Evolutionary conservation across 92 coral and sea anemone genomes (phyloP).

Genomic region (Parazoanthus swiftii): DNA sequence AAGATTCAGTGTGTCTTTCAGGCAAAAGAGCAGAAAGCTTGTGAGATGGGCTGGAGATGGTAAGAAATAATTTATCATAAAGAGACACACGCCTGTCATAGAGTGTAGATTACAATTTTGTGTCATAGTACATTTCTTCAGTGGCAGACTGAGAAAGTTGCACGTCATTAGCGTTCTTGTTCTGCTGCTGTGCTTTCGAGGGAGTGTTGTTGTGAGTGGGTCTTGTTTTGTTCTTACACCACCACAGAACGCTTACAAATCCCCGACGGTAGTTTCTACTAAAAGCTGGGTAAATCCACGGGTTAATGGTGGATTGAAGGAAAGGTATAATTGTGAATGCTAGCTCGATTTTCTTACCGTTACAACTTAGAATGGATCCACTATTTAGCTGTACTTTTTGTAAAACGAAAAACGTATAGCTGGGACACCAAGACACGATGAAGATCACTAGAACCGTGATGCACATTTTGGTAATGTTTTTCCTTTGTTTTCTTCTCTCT

Average conservation of each 20-base stretch:
- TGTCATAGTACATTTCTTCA: no score
- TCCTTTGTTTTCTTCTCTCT: background rate
- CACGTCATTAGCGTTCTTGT: no score
- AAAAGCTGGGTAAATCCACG: constrained; percentile 20
- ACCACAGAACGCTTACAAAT: background rate
- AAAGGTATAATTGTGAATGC: background rate
- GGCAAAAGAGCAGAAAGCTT: no score
- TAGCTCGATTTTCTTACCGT: background rate
- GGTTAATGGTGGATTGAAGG: background rate
- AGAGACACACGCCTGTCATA: no score
- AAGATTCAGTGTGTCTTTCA: no score
- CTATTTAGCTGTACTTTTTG: background rate
- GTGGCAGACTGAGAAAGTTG: no score
- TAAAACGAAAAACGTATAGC: background rate
- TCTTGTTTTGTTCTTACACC: background rate
- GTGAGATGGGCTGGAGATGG: no score
- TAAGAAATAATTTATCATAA: no score
- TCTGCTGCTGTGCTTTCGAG: background rate
- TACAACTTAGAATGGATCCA: background rate
- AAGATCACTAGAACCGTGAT: background rate
- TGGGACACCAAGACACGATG: constrained; percentile 7
- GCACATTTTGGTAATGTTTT: background rate
- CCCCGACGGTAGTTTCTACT: background rate
- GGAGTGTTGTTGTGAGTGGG: background rate
- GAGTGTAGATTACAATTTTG: no score